Evolutionary conservation across 2,888 invertebrate species (phyloP).

Genomic region (Altica lythri): DNA sequence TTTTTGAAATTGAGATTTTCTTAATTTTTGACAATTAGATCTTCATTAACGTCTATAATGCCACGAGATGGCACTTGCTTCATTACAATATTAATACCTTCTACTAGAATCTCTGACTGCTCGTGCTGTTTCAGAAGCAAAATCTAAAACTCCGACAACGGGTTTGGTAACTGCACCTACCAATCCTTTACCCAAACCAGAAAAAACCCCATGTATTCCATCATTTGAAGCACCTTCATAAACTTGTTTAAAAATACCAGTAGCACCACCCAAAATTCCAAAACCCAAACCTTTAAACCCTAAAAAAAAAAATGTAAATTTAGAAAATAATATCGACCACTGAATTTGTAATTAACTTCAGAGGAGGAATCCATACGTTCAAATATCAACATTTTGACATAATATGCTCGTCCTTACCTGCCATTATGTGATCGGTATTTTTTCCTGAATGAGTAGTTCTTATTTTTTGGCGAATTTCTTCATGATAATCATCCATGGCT

Average conservation of each 20-base stretch:
- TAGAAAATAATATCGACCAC: too few species aligned
- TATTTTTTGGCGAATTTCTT: conserved; percentile 85
- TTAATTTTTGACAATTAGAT: too few species aligned
- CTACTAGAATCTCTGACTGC: conserved; percentile 87
- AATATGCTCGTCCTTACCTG: too few species aligned
- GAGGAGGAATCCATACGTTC: too few species aligned
- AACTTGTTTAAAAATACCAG: conserved; percentile 88
- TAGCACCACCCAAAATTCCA: conserved; percentile 87
- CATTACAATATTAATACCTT: too few species aligned
- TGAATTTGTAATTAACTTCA: too few species aligned
- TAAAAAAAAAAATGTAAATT: too few species aligned
- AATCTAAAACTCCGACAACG: conserved; percentile 91
- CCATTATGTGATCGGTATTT: conserved; percentile 80
- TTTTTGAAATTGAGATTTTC: too few species aligned
- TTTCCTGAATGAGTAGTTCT: conserved; percentile 55
- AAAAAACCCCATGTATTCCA: conserved; percentile 81
- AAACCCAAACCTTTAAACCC: conserved; percentile 91
- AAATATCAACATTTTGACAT: too few species aligned
- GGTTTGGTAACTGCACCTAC: conserved; percentile 96
- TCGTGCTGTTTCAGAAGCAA: conserved; percentile 91
- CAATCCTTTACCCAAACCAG: conserved; percentile 90
- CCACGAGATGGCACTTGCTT: too few species aligned
- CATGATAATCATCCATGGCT: conserved; percentile 89
- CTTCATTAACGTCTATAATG: too few species aligned
- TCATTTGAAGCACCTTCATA: conserved; percentile 87